Conservation (phyloP, 2,113 vertebrate species). For the Numida meleagris region DNA sequence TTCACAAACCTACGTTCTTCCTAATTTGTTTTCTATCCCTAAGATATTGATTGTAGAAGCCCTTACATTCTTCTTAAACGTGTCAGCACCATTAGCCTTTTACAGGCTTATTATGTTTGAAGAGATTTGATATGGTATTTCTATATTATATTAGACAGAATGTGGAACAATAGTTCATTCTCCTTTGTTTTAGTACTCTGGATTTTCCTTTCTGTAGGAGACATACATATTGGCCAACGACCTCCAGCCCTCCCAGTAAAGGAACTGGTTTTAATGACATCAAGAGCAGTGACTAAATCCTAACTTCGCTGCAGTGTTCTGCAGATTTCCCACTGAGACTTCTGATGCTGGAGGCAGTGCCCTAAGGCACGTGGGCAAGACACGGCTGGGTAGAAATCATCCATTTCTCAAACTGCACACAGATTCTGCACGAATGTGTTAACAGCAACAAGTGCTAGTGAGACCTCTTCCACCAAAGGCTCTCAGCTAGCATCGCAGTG, state of each 20-base stretch:
- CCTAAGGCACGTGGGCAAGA: background rate
- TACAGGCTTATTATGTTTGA: conserved; percentile 5
- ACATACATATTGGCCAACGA: background rate
- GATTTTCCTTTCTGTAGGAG: background rate
- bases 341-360: background rate
- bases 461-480: background rate
- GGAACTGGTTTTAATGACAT: background rate
- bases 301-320: background rate
- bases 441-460: background rate
- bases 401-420: background rate
- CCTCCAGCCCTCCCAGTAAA: background rate
- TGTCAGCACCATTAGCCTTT: conserved; percentile 40
- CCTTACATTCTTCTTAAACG: conserved; percentile 26
- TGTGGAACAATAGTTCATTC: conserved; percentile 17
- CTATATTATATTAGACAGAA: conserved; percentile 12
- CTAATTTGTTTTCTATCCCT: background rate
- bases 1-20: background rate
- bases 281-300: background rate
- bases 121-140: background rate
- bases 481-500: background rate
- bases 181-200: background rate
- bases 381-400: background rate
- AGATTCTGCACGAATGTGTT: background rate
- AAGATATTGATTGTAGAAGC: conserved; percentile 35
- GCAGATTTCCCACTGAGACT: background rate